Conservation (phyloP, 2,888 invertebrate species). For the Lycocerus yunnanus region DNA sequence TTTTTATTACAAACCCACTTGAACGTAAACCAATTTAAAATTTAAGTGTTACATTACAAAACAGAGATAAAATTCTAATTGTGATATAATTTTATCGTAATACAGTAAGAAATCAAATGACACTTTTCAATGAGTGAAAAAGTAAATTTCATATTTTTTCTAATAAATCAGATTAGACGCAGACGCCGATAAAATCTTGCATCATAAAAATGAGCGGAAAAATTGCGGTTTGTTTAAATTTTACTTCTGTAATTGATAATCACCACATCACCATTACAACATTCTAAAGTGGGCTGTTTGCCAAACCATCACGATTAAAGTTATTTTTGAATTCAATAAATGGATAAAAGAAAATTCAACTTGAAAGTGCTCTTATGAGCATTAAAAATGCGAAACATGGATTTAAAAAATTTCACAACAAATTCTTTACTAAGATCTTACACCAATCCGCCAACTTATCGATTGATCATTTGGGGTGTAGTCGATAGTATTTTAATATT, state of each 20-base stretch:
- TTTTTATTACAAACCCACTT: neutral
- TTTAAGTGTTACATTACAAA: neutral
- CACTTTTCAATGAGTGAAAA: neutral
- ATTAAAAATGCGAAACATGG: neutral
- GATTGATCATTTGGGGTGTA: conserved; percentile 8
- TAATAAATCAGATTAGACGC: neutral
- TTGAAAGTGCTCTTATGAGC: neutral
- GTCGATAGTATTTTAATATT: conserved; percentile 19
- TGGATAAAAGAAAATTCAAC: neutral
- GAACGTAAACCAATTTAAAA: neutral
- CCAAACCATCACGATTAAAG: neutral
- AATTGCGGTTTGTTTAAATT: neutral
- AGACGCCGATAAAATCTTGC: neutral
- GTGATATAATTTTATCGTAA: neutral
- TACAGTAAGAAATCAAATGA: neutral
- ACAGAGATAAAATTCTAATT: neutral
- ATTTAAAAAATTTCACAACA: neutral
- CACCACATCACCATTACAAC: neutral
- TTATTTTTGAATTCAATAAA: neutral
- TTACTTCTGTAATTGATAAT: neutral
- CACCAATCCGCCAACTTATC: neutral
- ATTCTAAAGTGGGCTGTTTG: neutral
- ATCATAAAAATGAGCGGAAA: neutral
- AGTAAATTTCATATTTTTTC: neutral
- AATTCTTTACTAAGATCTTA: neutral